A percentile compares a stretch with the other conserved stretches of the same genome.
Conservation (phyloP, 92 coral and sea anemone species). For the Montipora capitata region DNA sequence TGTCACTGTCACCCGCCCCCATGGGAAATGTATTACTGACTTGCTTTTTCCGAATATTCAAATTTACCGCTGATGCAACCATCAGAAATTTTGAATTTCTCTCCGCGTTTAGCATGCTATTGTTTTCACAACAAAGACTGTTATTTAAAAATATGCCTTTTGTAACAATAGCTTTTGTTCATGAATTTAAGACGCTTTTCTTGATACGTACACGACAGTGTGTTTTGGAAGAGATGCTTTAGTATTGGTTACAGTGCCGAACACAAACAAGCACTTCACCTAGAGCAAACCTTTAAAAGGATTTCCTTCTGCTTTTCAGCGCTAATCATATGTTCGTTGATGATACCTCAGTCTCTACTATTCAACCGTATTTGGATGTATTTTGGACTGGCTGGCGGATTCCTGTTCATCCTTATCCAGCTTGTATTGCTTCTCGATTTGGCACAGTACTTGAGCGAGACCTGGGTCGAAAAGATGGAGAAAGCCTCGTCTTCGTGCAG, state of each 20-base stretch:
- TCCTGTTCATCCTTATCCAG: conserved; percentile 79
- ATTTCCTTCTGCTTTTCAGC: conserved; percentile 41
- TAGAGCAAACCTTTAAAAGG: neutral
- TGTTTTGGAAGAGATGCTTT: neutral
- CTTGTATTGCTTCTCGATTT: conserved; percentile 79
- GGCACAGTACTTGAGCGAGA: conserved; percentile 75
- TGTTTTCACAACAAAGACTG: too few relatives aligned
- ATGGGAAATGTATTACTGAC: too few relatives aligned
- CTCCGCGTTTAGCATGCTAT: too few relatives aligned
- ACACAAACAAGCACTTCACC: too few relatives aligned
- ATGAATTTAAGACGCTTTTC: too few relatives aligned
- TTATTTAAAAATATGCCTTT: too few relatives aligned
- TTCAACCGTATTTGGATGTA: conserved; percentile 81
- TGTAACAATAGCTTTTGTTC: too few relatives aligned
- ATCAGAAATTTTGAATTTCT: too few relatives aligned
- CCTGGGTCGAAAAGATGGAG: conserved; percentile 76
- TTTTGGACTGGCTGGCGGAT: conserved; percentile 81
- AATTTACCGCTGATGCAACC: too few relatives aligned
- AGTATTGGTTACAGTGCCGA: neutral
- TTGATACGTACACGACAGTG: too few relatives aligned
- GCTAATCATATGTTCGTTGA: conserved; percentile 51
- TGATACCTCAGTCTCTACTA: conserved; percentile 70
- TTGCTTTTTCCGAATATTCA: too few relatives aligned
- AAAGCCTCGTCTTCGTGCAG: conserved; percentile 38
- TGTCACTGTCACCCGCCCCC: too few relatives aligned